Base-by-base conservation (phyloP, 1,140 invertebrate genomes). In the Galendromus occidentalis region DNA sequence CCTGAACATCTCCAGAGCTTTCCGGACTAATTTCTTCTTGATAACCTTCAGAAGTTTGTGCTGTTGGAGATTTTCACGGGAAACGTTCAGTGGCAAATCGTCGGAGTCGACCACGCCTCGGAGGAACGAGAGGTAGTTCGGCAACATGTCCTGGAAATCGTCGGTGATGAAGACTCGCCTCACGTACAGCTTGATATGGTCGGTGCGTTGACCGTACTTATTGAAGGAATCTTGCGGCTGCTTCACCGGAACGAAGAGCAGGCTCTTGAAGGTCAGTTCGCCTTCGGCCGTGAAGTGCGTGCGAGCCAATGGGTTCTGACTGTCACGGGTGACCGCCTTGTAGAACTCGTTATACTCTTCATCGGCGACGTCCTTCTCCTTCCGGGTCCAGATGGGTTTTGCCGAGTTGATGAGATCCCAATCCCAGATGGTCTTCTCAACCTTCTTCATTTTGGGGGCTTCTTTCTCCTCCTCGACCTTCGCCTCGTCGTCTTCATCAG, bases 111-210 rank as follows among this genome's bases (percentile, higher is more conserved):
- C 95, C 67, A 99, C 86, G 72, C 96, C 96, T 69, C 86, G 83
- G 64, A 96, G 82, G 74, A 99, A 99, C 63, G 81, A 85, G 67
- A 99, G 79, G 74, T 98, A 99, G 75, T 92, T 96, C 63, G 96
- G 96, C 85, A 99, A 91, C 85, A 99, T 91, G 73, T 99, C 95
- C 73, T 92, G 91, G 78, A 98, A 98, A 79, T 98, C 91, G 72
- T 99, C 95, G 17, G 94, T 98, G 75, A 99, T 99, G 76, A 99
- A 99, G 17, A 98, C 94, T 67, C 95, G 80, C 69, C 94, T 82
- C 14, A 98, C 94, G 74, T 92, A 98, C 41, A 96, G 78, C 79
- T 84, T 97, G 71, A 97, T 96, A 74, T 93, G 88, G 74, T 97
- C 91, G 1, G 85, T 85, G 69, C 88, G 87, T 66, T 91, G 89